Percentiles rank a stretch among this genome's conserved stretches.
phyloP scores from a whole-genome alignment of 2,797 vertebrate species.

The Monodelphis domestica region DNA sequence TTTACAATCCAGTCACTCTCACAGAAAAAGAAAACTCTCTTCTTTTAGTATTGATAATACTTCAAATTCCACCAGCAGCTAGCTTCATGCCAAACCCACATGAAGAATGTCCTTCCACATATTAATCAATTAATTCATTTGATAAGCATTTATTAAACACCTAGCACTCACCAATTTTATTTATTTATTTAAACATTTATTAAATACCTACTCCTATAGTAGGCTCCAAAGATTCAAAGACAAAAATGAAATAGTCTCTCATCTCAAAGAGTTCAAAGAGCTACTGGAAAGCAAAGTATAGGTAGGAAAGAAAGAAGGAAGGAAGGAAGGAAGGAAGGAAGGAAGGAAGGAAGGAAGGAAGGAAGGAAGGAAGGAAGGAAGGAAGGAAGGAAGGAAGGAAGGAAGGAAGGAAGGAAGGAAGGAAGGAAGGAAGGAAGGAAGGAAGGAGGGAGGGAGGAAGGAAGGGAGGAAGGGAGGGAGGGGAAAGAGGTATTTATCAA shows the following conservation, averaged over 20 bases:
- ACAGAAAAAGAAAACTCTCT: not conserved
- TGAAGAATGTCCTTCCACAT: not conserved
- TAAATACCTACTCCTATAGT: not conserved
- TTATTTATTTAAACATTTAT: not conserved
- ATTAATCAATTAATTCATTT: not conserved
- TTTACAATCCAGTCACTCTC: not conserved
- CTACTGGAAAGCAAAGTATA: not conserved
- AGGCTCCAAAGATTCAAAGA: not conserved
- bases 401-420: not conserved
- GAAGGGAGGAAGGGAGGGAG: not conserved
- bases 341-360: not conserved
- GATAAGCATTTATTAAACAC: not conserved
- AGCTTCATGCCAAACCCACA: not conserved
- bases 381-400: not conserved
- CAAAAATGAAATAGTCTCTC: not conserved
- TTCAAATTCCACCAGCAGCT: not conserved
- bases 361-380: not conserved
- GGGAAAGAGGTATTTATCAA: not conserved
- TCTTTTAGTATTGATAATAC: not conserved
- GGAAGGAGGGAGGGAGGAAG: not conserved
- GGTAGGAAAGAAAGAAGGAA: not conserved
- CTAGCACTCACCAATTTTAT: not conserved
- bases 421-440: not conserved
- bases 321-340: not conserved
- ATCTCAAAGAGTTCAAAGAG: not conserved